Percentiles rank a stretch among this genome's conserved stretches.
These are phyloP conservation scores for Gymnocypris eckloni DNA, from an alignment of 2,797 vertebrate species.

Conservation along the genomic window DNA sequence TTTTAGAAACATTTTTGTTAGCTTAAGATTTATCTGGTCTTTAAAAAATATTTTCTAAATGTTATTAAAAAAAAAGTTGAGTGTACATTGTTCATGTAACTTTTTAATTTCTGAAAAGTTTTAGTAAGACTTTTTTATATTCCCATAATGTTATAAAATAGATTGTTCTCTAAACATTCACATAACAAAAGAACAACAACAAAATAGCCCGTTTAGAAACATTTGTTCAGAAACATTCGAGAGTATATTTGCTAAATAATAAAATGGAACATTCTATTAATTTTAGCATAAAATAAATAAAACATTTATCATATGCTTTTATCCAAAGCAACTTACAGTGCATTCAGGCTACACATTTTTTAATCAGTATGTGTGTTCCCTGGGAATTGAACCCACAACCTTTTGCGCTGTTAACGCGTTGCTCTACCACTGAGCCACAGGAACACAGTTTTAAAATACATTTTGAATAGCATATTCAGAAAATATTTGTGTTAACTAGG, in stretches of 20 bases:
- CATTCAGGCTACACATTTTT: no score
- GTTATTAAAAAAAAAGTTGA: not conserved
- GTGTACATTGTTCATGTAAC: not conserved
- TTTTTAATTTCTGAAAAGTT: not conserved
- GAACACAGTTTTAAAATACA: no score
- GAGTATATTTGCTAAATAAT: not conserved
- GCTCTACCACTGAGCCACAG: no score
- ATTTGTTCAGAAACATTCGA: not conserved
- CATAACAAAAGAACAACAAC: not conserved
- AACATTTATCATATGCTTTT: no score
- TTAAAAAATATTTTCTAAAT: not conserved
- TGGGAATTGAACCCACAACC: no score
- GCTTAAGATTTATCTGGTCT: not conserved
- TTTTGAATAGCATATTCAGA: not conserved
- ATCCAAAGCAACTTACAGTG: no score
- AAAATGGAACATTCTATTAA: not conserved
- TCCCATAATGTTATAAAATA: not conserved
- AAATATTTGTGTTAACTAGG: not conserved
- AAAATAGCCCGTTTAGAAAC: no score
- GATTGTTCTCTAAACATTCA: not conserved
- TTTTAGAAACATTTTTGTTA: no score
- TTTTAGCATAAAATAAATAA: not conserved
- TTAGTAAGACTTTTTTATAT: not conserved
- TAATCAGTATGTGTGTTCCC: no score
- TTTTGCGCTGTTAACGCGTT: no score